Percentiles rank a stretch among this genome's conserved stretches.
Evolutionary conservation across 2,888 invertebrate species (phyloP).

Genomic region (Serripes groenlandicus): DNA sequence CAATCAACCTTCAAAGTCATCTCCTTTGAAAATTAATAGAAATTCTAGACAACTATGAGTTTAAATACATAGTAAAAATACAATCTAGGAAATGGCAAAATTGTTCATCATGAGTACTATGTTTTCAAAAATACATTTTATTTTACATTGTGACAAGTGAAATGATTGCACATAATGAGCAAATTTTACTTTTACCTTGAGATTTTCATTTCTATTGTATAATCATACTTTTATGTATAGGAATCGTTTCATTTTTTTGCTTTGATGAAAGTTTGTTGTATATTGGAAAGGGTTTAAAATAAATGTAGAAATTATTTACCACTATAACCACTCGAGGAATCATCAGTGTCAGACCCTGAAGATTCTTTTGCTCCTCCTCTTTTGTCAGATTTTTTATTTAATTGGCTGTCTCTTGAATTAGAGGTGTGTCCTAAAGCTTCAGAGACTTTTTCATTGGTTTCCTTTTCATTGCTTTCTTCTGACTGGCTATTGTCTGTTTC

Average conservation of each 20-base stretch:
- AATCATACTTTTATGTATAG: too few species aligned
- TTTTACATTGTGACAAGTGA: not conserved
- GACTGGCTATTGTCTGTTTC: slow-evolving; percentile 16
- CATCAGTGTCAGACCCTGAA: not conserved
- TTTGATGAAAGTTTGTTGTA: not conserved
- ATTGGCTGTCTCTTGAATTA: not conserved
- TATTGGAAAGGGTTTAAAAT: too few species aligned
- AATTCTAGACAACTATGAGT: too few species aligned
- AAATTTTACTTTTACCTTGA: not conserved
- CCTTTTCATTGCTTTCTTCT: not conserved
- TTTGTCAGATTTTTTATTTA: not conserved
- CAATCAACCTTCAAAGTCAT: too few species aligned
- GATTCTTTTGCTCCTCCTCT: not conserved
- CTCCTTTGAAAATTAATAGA: too few species aligned
- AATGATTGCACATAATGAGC: not conserved
- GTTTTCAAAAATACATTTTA: too few species aligned
- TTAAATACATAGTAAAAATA: too few species aligned
- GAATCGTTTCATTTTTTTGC: not conserved
- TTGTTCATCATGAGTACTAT: too few species aligned
- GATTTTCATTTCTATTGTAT: too few species aligned
- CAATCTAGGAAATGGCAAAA: too few species aligned
- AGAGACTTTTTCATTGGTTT: not conserved
- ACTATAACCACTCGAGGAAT: not conserved
- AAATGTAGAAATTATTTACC: not conserved
- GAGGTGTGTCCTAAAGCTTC: not conserved